These are phyloP conservation scores for Clunio marinus DNA, from an alignment of 2,888 invertebrate species.

Conservation along the genomic window DNA sequence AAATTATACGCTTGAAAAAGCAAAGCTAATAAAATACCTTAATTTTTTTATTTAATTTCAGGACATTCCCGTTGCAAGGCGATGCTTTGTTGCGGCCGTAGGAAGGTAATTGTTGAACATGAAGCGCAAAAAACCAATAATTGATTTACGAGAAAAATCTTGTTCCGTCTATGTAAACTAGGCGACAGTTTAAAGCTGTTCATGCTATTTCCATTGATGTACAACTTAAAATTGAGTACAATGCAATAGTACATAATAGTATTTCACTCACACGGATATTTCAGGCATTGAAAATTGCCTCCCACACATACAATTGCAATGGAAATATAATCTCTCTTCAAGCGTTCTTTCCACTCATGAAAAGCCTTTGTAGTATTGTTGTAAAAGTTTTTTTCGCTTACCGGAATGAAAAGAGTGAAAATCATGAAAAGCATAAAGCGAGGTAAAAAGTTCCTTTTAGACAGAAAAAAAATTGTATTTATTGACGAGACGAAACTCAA, in stretches of 20 bases:
- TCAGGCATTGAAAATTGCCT: not conserved
- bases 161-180: not conserved
- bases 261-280: not conserved
- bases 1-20: too few relatives aligned
- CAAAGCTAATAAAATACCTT: too few relatives aligned
- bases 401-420: not conserved
- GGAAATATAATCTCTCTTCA: not conserved
- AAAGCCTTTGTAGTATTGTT: not conserved
- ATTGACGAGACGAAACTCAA: too few relatives aligned
- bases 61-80: constrained; percentile 74
- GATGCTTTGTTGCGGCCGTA: constrained; percentile 94
- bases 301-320: not conserved
- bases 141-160: not conserved
- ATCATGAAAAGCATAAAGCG: constrained; percentile 12
- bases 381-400: not conserved
- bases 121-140: not conserved
- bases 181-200: constrained; percentile 1
- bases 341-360: not conserved
- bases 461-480: not conserved
- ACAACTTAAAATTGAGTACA: constrained; percentile 8
- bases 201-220: not conserved
- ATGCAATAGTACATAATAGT: constrained; percentile 37
- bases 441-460: not conserved
- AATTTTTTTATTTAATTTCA: constrained; percentile 6
- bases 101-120: constrained; percentile 61